Percentiles rank a stretch among this genome's conserved stretches.
phyloP scores from a whole-genome alignment of 2,797 vertebrate species.

The Prunella strophiata region DNA sequence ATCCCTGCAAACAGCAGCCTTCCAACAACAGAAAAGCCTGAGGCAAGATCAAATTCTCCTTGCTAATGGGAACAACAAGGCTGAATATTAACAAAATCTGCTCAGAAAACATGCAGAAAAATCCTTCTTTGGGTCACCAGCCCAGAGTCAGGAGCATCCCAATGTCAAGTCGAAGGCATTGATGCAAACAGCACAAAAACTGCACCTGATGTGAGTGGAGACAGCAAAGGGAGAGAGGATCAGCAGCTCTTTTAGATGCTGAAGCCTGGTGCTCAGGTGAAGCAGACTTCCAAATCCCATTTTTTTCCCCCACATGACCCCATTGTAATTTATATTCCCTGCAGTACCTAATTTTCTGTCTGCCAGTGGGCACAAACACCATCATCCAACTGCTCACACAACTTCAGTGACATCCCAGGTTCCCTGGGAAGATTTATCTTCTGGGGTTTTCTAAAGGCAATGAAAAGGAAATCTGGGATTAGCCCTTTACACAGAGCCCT shows the following conservation, averaged over 20 bases:
- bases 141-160: neutral
- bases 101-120: neutral
- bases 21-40: rapidly evolving
- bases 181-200: neutral
- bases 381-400: neutral
- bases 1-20: neutral
- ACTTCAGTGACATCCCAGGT: rapidly evolving
- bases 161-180: neutral
- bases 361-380: rapidly evolving
- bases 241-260: neutral
- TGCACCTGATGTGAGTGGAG: neutral
- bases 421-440: neutral
- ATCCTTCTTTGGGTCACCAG: neutral
- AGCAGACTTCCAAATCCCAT: neutral
- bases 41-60: neutral
- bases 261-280: neutral
- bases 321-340: neutral
- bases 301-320: rapidly evolving
- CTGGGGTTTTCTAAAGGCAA: rapidly evolving
- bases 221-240: neutral
- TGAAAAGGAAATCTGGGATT: neutral
- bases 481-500: neutral
- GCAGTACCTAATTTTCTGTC: neutral
- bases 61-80: neutral
- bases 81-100: neutral